phyloP scores from a whole-genome alignment of 2,113 vertebrate genomes.

The Electrona antarctica region DNA sequence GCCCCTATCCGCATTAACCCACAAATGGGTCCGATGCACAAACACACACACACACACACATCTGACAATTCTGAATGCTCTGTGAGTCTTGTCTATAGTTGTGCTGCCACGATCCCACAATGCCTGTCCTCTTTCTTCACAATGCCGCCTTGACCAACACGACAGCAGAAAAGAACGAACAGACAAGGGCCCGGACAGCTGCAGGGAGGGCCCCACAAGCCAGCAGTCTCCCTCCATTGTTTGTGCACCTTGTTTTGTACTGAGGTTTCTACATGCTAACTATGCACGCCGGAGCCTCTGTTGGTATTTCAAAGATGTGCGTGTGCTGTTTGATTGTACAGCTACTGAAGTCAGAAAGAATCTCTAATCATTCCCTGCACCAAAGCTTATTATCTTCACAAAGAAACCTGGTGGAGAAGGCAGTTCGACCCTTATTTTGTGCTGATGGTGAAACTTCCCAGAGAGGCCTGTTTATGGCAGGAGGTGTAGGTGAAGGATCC shows the following conservation, averaged over 20 bases:
- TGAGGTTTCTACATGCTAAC: slow-evolving; percentile 48
- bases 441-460: slow-evolving; percentile 27
- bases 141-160: slow-evolving; percentile 8
- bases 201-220: slow-evolving; percentile 22
- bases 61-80: slow-evolving; percentile 8
- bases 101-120: slow-evolving; percentile 2
- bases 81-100: not conserved
- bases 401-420: slow-evolving; percentile 37
- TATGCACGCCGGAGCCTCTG: slow-evolving; percentile 24
- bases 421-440: slow-evolving; percentile 25
- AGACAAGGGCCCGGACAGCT: slow-evolving; percentile 39
- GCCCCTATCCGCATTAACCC: not conserved
- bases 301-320: slow-evolving; percentile 45
- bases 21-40: not conserved
- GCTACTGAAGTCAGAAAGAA: slow-evolving; percentile 49
- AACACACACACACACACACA: not conserved
- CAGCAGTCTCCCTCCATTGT: slow-evolving; percentile 20
- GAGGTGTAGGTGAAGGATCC: slow-evolving; percentile 29
- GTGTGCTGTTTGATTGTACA: slow-evolving; percentile 38
- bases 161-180: slow-evolving; percentile 22
- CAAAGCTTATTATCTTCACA: slow-evolving; percentile 57
- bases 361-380: slow-evolving; percentile 54
- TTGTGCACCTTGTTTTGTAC: slow-evolving; percentile 30
- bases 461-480: slow-evolving; percentile 9
- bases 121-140: slow-evolving; percentile 27